Percentiles rank a stretch among this genome's conserved stretches.
Conservation (phyloP, 2,888 invertebrate species). For the Emesis castigata region DNA sequence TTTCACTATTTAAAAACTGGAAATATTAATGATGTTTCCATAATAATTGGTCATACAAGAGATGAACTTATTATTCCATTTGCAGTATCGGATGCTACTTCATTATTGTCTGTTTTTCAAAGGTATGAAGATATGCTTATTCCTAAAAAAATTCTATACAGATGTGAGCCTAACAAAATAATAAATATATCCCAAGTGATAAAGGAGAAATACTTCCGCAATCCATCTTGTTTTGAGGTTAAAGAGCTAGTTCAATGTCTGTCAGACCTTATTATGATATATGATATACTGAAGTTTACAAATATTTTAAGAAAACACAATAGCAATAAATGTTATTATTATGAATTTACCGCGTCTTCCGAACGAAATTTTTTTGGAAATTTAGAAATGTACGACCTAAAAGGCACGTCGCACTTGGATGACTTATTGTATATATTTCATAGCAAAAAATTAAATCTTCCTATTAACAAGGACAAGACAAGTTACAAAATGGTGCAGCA, state of each 20-base stretch:
- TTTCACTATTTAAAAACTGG: slow-evolving; percentile 77
- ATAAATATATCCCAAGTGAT: slow-evolving; percentile 73
- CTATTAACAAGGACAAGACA: slow-evolving; percentile 70
- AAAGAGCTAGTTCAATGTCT: slow-evolving; percentile 70
- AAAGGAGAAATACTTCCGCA: slow-evolving; percentile 73
- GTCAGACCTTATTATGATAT: slow-evolving; percentile 66
- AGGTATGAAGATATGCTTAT: slow-evolving; percentile 73
- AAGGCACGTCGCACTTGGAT: slow-evolving; percentile 76
- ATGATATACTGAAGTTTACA: slow-evolving; percentile 68
- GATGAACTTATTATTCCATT: slow-evolving; percentile 86
- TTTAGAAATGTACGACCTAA: slow-evolving; percentile 71
- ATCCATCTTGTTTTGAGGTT: slow-evolving; percentile 65
- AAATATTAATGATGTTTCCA: slow-evolving; percentile 85
- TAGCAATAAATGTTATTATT: slow-evolving; percentile 69
- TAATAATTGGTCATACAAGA: slow-evolving; percentile 92
- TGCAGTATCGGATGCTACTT: slow-evolving; percentile 36
- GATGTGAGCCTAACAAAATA: slow-evolving; percentile 63
- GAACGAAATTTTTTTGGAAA: slow-evolving; percentile 73
- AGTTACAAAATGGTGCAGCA: slow-evolving; percentile 74
- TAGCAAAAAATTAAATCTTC: slow-evolving; percentile 69
- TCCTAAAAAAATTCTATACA: slow-evolving; percentile 72
- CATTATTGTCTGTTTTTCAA: slow-evolving; percentile 60
- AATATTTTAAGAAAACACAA: slow-evolving; percentile 58
- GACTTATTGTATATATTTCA: slow-evolving; percentile 78
- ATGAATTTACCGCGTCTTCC: slow-evolving; percentile 74